phyloP scores from a whole-genome alignment of 2,113 vertebrate genomes.

The Larimichthys polyactis region DNA sequence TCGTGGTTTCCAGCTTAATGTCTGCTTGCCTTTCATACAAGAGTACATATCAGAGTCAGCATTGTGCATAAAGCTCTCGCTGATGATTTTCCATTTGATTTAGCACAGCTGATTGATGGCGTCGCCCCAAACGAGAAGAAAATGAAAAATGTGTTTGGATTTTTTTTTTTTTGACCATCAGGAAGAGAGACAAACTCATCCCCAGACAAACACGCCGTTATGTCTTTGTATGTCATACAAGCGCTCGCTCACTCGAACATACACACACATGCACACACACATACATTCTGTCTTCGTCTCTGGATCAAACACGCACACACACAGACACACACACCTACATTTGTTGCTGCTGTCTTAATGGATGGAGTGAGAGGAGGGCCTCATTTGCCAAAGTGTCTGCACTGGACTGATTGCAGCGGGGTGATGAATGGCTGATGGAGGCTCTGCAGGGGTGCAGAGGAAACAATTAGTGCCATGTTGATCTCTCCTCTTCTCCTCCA shows the following conservation, averaged over 20 bases:
- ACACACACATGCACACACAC: neutral
- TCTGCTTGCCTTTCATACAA: constrained; percentile 59
- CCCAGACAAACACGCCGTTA: constrained; percentile 9
- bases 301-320: constrained; percentile 20
- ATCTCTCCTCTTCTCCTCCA: constrained; percentile 65
- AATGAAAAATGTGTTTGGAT: constrained; percentile 64
- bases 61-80: constrained; percentile 43
- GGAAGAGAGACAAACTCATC: constrained; percentile 31
- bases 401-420: constrained; percentile 75
- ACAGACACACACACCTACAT: constrained; percentile 52
- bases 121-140: constrained; percentile 46
- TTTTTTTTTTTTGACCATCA: neutral
- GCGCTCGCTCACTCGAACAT: neutral
- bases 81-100: constrained; percentile 69
- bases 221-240: constrained; percentile 43
- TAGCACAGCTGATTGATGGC: constrained; percentile 72
- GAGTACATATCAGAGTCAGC: constrained; percentile 46
- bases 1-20: constrained; percentile 38
- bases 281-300: constrained; percentile 24
- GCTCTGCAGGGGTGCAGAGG: constrained; percentile 68
- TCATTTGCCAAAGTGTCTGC: constrained; percentile 79
- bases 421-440: constrained; percentile 80
- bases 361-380: constrained; percentile 67
- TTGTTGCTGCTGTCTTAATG: constrained; percentile 57
- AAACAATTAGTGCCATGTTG: constrained; percentile 85